Conservation (phyloP, 2,888 invertebrate species). For the Enchytraeus crypticus region DNA sequence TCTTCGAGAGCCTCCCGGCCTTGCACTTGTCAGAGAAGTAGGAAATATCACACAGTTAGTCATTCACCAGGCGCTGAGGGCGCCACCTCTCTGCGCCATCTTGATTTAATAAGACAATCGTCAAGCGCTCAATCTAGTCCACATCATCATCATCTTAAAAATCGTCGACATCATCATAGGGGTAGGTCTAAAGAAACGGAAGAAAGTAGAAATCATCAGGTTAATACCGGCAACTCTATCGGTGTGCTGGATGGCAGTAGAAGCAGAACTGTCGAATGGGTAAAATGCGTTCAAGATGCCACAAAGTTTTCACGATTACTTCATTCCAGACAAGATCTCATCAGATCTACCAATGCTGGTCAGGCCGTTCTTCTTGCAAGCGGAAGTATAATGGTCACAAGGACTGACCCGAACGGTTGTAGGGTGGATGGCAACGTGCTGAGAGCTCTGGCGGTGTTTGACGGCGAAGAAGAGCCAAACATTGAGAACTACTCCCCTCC, state of each 20-base stretch:
- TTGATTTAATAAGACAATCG: no score
- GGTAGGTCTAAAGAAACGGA: background rate
- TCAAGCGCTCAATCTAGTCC: background rate
- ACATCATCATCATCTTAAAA: background rate
- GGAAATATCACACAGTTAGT: background rate
- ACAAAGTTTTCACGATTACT: conserved; percentile 13
- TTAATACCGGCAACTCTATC: background rate
- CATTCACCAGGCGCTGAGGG: background rate
- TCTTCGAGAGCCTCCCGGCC: background rate
- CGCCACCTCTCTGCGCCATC: background rate
- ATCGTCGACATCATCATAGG: background rate
- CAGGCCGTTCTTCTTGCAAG: background rate
- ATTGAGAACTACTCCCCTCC: conserved; percentile 12
- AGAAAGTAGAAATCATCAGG: no score
- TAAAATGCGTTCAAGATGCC: conserved; percentile 35
- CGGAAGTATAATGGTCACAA: background rate
- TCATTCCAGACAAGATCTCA: conserved; percentile 15
- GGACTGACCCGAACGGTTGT: background rate
- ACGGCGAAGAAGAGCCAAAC: background rate
- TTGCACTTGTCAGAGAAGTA: background rate
- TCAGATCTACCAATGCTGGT: background rate
- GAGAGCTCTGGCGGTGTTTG: background rate
- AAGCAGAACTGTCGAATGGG: conserved; percentile 42
- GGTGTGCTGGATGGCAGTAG: no score
- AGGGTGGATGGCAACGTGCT: background rate